phyloP scores from a whole-genome alignment of 2,797 vertebrate species.

The Muraenolepis orangiensis region DNA sequence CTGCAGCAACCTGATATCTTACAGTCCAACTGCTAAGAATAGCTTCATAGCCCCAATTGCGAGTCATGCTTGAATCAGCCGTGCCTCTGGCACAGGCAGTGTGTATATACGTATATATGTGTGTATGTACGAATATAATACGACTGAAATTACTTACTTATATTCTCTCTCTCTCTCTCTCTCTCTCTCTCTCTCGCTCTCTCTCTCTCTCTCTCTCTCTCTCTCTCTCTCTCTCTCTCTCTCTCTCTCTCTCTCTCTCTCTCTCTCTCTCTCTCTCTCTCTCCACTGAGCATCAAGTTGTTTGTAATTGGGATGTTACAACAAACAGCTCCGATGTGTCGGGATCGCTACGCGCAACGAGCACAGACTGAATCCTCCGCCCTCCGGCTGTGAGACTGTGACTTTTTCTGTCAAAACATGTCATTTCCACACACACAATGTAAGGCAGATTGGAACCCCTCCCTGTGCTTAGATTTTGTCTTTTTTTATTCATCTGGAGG shows the following conservation, averaged over 20 bases:
- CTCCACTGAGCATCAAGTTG: background rate
- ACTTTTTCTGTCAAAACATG: background rate
- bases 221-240: too few relatives aligned
- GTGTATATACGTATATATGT: background rate
- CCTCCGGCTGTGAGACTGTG: slow-evolving; percentile 1
- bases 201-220: too few relatives aligned
- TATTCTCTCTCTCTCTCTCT: background rate
- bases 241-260: too few relatives aligned
- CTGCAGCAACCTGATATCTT: background rate
- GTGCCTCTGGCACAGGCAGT: background rate
- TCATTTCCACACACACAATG: background rate
- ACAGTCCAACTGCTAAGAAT: background rate
- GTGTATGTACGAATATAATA: slow-evolving; percentile 36
- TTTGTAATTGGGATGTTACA: background rate
- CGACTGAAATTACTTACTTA: too few relatives aligned
- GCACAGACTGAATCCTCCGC: background rate
- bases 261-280: background rate
- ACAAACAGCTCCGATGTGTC: background rate
- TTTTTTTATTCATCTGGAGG: background rate
- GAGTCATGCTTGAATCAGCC: background rate
- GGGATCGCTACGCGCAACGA: background rate
- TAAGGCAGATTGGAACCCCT: background rate
- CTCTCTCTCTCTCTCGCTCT: too few relatives aligned
- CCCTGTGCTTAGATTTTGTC: background rate
- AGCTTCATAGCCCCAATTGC: background rate